Conservation (phyloP, 1,140 invertebrate species). For the Drosophila kepulauana region DNA sequence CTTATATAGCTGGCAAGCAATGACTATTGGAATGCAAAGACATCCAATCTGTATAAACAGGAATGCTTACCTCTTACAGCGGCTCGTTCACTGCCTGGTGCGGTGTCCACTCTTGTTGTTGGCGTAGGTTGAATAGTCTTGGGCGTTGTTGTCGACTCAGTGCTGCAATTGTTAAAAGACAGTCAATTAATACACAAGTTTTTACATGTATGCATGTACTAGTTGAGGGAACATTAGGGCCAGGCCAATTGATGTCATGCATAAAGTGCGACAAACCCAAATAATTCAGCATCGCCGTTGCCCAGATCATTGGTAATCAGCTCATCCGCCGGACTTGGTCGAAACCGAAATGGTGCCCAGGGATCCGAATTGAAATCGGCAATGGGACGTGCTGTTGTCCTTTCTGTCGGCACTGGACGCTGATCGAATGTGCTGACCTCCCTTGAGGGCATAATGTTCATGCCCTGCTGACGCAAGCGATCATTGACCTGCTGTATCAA, state of each 20-base stretch:
- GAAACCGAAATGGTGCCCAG: conserved; percentile 45
- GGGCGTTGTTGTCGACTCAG: conserved; percentile 30
- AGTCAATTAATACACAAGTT: background rate
- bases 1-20: no score
- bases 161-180: conserved; percentile 17
- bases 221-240: background rate
- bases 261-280: conserved; percentile 39
- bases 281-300: conserved; percentile 8
- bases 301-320: conserved; percentile 21
- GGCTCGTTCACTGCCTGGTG: conserved; percentile 2
- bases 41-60: background rate
- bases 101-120: conserved; percentile 25
- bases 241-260: conserved; percentile 32
- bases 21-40: background rate
- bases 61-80: conserved; percentile 27
- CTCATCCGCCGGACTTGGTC: conserved; percentile 14
- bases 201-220: no score
- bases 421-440: conserved; percentile 8
- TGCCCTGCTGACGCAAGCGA: conserved; percentile 56
- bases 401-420: background rate
- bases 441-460: conserved; percentile 51
- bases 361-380: conserved; percentile 21
- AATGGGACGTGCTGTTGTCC: conserved; percentile 1
- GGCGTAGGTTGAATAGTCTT: conserved; percentile 21
- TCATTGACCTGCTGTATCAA: conserved; percentile 60